Percentiles rank a stretch among this genome's conserved stretches.
Conservation (phyloP, 2,797 vertebrate species). For the Nothura maculosa region DNA sequence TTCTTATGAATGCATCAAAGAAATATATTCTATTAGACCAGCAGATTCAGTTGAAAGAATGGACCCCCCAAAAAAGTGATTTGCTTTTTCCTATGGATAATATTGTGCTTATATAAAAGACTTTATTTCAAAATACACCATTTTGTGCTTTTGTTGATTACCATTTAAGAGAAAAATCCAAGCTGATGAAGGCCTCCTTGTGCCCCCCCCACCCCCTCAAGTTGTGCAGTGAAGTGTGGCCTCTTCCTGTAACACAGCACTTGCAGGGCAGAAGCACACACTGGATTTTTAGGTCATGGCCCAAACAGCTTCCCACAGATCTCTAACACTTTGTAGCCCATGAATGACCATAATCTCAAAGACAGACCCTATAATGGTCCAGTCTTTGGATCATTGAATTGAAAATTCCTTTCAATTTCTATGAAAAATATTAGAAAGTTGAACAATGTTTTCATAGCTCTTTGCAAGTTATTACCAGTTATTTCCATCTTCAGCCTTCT, state of each 20-base stretch:
- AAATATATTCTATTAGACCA: background rate
- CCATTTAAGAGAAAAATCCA: background rate
- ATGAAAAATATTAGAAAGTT: background rate
- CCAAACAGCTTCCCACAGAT: background rate
- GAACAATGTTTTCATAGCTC: background rate
- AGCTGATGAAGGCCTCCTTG: rapidly evolving
- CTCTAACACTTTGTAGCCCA: background rate
- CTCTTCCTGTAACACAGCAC: background rate
- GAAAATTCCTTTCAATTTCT: background rate
- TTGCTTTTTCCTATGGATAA: rapidly evolving
- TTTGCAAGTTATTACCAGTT: background rate
- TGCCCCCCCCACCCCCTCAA: background rate
- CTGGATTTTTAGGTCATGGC: background rate
- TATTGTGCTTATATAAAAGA: background rate
- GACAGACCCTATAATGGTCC: background rate
- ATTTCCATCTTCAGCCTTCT: background rate
- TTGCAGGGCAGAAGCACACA: rapidly evolving
- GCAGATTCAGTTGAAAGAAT: background rate
- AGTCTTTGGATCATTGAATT: background rate
- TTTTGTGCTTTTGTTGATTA: background rate
- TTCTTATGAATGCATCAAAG: background rate
- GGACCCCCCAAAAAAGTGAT: background rate
- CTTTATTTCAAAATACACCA: background rate
- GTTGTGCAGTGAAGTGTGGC: rapidly evolving
- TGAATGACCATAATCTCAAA: background rate